Conservation (phyloP, 1,140 invertebrate genomes). For the Philotrypesis tridentata region DNA sequence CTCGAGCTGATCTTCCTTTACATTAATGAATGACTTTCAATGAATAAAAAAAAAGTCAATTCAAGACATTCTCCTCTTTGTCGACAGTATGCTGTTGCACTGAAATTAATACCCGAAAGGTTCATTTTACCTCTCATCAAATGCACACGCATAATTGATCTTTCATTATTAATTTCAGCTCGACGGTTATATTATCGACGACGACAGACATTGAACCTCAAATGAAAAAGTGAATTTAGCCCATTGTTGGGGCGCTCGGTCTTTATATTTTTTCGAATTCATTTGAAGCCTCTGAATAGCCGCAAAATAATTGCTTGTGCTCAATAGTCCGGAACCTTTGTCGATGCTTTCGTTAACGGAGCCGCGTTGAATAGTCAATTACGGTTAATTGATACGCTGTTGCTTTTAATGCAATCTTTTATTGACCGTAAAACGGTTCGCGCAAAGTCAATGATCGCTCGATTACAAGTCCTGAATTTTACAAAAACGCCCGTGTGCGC, state of each 20-base stretch:
- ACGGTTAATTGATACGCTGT: neutral
- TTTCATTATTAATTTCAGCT: neutral
- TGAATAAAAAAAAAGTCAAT: conserved; percentile 9
- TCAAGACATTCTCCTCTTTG: neutral
- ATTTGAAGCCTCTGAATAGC: neutral
- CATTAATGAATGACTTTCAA: neutral
- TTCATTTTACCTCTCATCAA: neutral
- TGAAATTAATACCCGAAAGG: neutral
- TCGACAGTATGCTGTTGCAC: too few species aligned
- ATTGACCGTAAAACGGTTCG: neutral
- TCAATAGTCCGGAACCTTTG: neutral
- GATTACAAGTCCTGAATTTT: neutral
- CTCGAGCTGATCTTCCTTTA: neutral
- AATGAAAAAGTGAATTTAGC: neutral
- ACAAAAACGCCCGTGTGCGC: too few species aligned
- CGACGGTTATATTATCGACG: neutral
- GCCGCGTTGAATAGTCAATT: neutral
- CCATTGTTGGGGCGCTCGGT: too few species aligned
- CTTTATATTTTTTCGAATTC: neutral
- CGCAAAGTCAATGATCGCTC: neutral
- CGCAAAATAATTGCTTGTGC: neutral
- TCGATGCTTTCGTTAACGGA: neutral
- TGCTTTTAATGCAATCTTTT: conserved; percentile 4
- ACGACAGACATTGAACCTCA: neutral
- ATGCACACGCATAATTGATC: too few species aligned